These are phyloP conservation scores for Riparia riparia DNA, from an alignment of 2,113 vertebrate species.

Conservation along the genomic window DNA sequence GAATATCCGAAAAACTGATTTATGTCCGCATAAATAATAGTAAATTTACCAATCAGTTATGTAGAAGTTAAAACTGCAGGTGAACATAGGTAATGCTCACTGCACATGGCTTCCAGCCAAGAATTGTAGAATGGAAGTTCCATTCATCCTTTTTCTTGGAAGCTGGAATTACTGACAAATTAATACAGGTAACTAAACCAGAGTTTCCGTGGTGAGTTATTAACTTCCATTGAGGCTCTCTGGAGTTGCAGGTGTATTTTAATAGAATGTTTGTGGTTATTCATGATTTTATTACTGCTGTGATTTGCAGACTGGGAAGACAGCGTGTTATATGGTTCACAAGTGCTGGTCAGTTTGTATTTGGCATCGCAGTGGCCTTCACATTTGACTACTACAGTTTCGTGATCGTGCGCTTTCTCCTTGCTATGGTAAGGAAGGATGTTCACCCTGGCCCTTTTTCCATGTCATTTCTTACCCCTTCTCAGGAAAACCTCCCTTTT, in stretches of 20 bases:
- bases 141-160: background rate
- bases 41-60: background rate
- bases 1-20: background rate
- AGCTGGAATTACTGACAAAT: background rate
- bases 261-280: background rate
- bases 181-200: background rate
- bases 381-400: conserved; percentile 88
- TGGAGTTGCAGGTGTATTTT: background rate
- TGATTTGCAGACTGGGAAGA: conserved; percentile 84
- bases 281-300: background rate
- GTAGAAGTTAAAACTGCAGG: background rate
- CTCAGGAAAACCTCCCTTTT: conserved; percentile 49
- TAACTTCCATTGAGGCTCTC: background rate
- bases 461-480: background rate
- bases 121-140: background rate
- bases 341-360: conserved; percentile 84
- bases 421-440: conserved; percentile 87
- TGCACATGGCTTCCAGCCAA: background rate
- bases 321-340: conserved; percentile 85
- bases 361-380: conserved; percentile 86
- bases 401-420: conserved; percentile 84
- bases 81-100: background rate
- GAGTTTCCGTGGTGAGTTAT: background rate
- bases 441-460: background rate
- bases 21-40: background rate